A percentile compares a stretch with the other conserved stretches of the same genome.
Conservation (phyloP, 2,113 vertebrate species). For the Crypturellus undulatus region DNA sequence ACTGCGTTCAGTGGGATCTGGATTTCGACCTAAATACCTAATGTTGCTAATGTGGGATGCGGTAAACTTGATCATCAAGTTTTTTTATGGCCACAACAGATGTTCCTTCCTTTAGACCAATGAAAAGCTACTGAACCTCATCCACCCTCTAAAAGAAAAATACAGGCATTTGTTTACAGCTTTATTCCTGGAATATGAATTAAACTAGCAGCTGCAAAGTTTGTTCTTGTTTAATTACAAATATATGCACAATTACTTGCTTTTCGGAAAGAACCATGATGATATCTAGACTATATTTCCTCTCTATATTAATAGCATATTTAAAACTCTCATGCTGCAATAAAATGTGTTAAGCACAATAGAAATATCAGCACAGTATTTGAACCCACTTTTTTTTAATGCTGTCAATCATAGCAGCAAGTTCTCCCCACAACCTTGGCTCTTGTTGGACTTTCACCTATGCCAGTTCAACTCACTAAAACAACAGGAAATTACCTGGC, state of each 20-base stretch:
- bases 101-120: conserved; percentile 64
- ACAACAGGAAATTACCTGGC: neutral
- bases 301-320: neutral
- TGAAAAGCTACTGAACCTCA: conserved; percentile 43
- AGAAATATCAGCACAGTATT: neutral
- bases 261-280: neutral
- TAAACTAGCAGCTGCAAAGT: conserved; percentile 33
- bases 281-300: neutral
- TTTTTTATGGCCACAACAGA: conserved; percentile 71
- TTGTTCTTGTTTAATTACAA: conserved; percentile 33
- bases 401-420: neutral
- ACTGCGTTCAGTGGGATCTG: neutral
- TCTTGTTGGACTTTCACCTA: neutral
- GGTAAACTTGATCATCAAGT: conserved; percentile 65
- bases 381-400: neutral
- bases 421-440: neutral
- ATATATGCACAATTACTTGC: neutral
- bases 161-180: conserved; percentile 63
- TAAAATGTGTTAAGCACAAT: neutral
- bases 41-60: conserved; percentile 57
- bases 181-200: conserved; percentile 50
- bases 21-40: conserved; percentile 37
- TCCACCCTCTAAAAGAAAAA: conserved; percentile 65
- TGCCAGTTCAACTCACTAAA: neutral
- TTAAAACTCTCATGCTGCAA: neutral